Evolutionary conservation across 2,797 vertebrate genomes (phyloP).

Genomic region (Micrastur ruficollis): DNA sequence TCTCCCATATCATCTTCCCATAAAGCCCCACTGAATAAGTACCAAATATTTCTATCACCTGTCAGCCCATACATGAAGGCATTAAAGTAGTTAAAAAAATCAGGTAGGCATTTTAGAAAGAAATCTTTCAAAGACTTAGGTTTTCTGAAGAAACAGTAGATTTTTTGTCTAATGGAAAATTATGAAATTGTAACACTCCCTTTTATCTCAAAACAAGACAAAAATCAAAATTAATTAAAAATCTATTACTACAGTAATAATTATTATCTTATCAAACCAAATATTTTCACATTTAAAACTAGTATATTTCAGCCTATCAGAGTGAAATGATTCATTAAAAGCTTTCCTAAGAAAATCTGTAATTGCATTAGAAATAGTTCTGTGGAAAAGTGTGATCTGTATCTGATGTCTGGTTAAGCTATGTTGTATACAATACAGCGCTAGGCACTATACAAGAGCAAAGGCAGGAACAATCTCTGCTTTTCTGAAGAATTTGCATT

Average conservation of each 20-base stretch:
- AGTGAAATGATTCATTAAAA: background rate
- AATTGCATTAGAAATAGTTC: background rate
- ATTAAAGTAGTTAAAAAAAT: background rate
- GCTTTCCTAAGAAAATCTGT: background rate
- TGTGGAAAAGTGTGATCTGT: background rate
- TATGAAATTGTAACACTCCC: background rate
- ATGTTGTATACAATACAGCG: background rate
- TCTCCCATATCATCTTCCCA: background rate
- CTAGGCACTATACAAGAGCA: background rate
- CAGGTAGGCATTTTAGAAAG: background rate
- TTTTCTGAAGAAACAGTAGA: background rate
- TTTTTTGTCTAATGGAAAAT: background rate
- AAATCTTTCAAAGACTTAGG: background rate
- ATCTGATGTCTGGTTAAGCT: background rate
- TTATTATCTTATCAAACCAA: background rate
- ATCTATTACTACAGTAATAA: background rate
- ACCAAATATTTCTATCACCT: background rate
- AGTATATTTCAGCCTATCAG: background rate
- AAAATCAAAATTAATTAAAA: background rate
- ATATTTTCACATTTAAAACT: background rate
- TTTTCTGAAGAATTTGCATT: background rate
- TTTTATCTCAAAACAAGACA: background rate
- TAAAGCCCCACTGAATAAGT: background rate
- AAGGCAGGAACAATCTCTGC: background rate
- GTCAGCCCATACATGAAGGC: background rate